Evolutionary conservation across 2,888 invertebrate species (phyloP).

Genomic region (Zhuqinia jingwanae): DNA sequence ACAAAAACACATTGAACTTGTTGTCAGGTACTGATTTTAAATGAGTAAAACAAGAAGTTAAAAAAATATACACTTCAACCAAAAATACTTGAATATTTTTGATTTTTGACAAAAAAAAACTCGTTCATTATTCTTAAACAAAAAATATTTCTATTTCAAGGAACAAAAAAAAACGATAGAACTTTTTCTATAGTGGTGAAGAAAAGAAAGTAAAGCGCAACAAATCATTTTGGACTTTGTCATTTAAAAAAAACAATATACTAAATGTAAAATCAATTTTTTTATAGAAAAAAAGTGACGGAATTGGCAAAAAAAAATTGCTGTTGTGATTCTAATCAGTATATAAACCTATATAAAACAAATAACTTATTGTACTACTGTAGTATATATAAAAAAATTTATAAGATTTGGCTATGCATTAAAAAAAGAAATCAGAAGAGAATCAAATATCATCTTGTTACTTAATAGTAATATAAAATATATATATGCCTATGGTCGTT

Average conservation of each 20-base stretch:
- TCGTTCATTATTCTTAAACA: constrained; percentile 56
- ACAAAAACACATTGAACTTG: too few relatives aligned
- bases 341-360: too few relatives aligned
- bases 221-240: constrained; percentile 67
- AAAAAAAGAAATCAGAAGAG: constrained; percentile 28
- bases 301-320: constrained; percentile 65
- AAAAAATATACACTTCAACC: constrained; percentile 49
- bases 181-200: too few relatives aligned
- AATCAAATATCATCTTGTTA: constrained; percentile 23
- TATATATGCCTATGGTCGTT: constrained; percentile 50
- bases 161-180: too few relatives aligned
- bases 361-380: too few relatives aligned
- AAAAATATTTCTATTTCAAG: too few relatives aligned
- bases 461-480: too few relatives aligned
- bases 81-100: constrained; percentile 21
- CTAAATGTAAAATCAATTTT: too few relatives aligned
- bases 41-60: constrained; percentile 35
- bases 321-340: constrained; percentile 71
- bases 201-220: constrained; percentile 50
- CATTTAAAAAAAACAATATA: too few relatives aligned
- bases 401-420: too few relatives aligned
- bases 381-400: too few relatives aligned
- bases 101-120: background rate
- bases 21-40: constrained; percentile 58
- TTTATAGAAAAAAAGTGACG: constrained; percentile 26